Percentiles rank a stretch among this genome's conserved stretches.
These are phyloP conservation scores for Brachypalpus laphriformis DNA, from an alignment of 2,888 invertebrate genomes.

Conservation along the genomic window DNA sequence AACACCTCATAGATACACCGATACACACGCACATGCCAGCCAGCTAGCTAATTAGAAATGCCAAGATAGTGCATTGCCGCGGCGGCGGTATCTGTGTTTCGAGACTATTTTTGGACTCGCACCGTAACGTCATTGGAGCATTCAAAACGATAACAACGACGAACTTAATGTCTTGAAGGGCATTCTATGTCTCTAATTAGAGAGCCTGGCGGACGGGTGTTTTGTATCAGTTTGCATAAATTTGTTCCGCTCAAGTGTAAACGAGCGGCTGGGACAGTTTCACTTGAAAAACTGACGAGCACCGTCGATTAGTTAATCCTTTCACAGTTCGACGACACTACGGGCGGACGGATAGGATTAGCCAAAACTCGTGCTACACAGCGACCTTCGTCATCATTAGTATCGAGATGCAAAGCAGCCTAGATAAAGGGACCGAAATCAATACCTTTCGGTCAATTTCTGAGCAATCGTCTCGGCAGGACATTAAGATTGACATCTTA, in stretches of 20 bases:
- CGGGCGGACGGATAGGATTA: slow-evolving; percentile 69
- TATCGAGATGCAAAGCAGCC: not conserved
- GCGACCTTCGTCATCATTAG: slow-evolving; percentile 30
- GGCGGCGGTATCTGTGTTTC: not conserved
- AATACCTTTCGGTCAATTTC: slow-evolving; percentile 53
- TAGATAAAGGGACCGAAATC: slow-evolving; percentile 63
- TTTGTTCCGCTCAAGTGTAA: slow-evolving; percentile 68
- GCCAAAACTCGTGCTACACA: slow-evolving; percentile 74
- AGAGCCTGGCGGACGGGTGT: slow-evolving; percentile 16
- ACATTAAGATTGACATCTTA: slow-evolving; percentile 70
- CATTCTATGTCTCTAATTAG: slow-evolving; percentile 33
- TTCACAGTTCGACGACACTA: slow-evolving; percentile 49
- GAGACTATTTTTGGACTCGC: slow-evolving; percentile 44
- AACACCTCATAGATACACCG: slow-evolving; percentile 20
- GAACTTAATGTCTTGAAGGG: slow-evolving; percentile 35
- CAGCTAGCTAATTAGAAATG: slow-evolving; percentile 53
- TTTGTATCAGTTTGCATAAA: slow-evolving; percentile 63
- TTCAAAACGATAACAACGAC: slow-evolving; percentile 26
- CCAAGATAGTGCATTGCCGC: slow-evolving; percentile 22
- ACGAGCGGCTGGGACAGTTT: slow-evolving; percentile 62
- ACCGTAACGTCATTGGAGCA: slow-evolving; percentile 34
- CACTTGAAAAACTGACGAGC: slow-evolving; percentile 56
- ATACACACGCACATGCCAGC: not conserved
- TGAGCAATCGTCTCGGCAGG: slow-evolving; percentile 38
- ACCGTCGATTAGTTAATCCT: slow-evolving; percentile 65